Base-by-base conservation (phyloP, 2,888 invertebrate genomes). In the Euphydryas editha region DNA sequence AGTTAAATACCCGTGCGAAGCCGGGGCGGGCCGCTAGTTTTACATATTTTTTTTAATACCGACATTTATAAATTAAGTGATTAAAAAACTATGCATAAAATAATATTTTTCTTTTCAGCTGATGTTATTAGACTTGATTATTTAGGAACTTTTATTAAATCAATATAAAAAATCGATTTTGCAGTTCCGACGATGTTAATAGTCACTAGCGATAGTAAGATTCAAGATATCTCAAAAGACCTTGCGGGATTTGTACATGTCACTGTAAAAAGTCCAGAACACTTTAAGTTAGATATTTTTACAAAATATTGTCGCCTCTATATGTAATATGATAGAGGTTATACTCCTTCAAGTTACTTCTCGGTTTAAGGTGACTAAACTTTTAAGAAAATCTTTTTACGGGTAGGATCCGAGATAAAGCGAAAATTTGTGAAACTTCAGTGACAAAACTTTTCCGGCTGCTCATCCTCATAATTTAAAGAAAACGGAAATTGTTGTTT, bases 361-460 rank as follows among this genome's bases (percentile, higher is more conserved):
- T 17, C n/a, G 8, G 17, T 54, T 54, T 54, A 54, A 36, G 65
- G 65, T 66, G 57, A 61, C 56, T 64, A 39, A 60, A 21, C 39
- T 47, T 65, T 59, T 20, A 59, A 61, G n/a, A 54, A 57, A 62
- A 60, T 69, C 67, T 64, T 67, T 68, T 67, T 65, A 62, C 59
- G 64, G 58, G 61, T 55, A 63, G 55, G 57, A 62, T 58, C 60
- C 59, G 54, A 65, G 65, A 72, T 63, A 65, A 42, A 55, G 51
- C 61, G 57, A 51, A 51, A 65, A 67, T 62, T 65, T 65, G 57
- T 62, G 42, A 58, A 70, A 68, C 62, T 69, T 57, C 21, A 57
- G 54, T 66, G 61, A 54, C 47, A 54, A 59, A 67, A 67, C 54
- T 64, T 65, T 46, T 62, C 54, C 47, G 61, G 37, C 58, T 60